Conservation (phyloP, 2,113 vertebrate species). For the Antechinus stuartii region DNA sequence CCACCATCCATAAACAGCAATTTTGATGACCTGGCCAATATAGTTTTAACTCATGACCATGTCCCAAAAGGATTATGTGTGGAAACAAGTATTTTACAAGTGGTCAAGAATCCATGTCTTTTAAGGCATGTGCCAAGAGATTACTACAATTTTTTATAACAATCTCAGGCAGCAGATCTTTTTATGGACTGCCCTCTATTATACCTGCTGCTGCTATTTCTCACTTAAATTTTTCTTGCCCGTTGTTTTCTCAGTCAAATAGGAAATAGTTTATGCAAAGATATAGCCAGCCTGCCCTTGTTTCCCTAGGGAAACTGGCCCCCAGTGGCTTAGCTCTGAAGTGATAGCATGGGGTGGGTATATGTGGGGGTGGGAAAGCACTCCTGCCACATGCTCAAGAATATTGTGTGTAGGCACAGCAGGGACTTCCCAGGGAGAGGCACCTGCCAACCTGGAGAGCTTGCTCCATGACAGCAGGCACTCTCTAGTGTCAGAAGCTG, state of each 20-base stretch:
- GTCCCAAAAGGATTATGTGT: not conserved
- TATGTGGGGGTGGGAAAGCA: not conserved
- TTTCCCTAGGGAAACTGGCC: not conserved
- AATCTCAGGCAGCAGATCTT: not conserved
- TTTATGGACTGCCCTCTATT: not conserved
- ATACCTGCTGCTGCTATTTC: not conserved
- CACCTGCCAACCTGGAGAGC: not conserved
- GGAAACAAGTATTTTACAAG: not conserved
- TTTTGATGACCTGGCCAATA: not conserved
- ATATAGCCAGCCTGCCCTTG: not conserved
- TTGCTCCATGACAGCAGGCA: not conserved
- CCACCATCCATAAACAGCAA: not conserved
- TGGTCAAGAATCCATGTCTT: not conserved
- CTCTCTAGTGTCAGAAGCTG: accelerated
- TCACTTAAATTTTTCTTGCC: not conserved
- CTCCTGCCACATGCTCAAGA: not conserved
- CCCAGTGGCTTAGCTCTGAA: not conserved
- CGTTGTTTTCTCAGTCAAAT: not conserved
- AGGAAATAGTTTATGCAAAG: not conserved
- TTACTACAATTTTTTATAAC: not conserved
- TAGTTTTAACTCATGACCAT: not conserved
- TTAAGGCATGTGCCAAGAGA: not conserved
- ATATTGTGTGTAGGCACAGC: not conserved
- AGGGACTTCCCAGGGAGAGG: not conserved
- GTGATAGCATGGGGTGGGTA: not conserved